These are phyloP conservation scores for Diorhabda elongata DNA, from an alignment of 1,140 invertebrate genomes.

Conservation along the genomic window DNA sequence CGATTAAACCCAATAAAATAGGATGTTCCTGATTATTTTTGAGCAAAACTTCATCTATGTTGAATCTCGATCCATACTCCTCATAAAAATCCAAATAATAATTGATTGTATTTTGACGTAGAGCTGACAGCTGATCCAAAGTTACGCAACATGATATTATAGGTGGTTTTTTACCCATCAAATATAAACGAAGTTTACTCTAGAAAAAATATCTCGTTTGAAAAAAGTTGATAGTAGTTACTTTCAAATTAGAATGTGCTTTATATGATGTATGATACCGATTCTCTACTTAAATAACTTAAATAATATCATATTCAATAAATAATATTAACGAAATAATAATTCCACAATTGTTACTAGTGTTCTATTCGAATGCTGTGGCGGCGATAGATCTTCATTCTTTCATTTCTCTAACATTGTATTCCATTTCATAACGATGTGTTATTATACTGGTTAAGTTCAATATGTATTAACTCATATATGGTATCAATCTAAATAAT, in stretches of 20 bases:
- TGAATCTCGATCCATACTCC: conserved; percentile 37
- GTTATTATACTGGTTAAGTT: too few species aligned
- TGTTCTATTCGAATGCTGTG: too few species aligned
- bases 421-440: too few species aligned
- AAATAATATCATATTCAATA: not conserved
- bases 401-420: too few species aligned
- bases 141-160: conserved; percentile 40
- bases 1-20: conserved; percentile 32
- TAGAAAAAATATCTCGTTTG: conserved; percentile 21
- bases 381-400: too few species aligned
- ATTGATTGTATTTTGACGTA: conserved; percentile 33
- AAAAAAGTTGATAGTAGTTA: too few species aligned
- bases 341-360: too few species aligned
- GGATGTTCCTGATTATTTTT: conserved; percentile 24
- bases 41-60: conserved; percentile 26
- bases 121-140: conserved; percentile 30
- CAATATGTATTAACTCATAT: too few species aligned
- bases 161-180: conserved; percentile 34
- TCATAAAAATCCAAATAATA: conserved; percentile 40
- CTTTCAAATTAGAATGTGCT: not conserved
- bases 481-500: too few species aligned
- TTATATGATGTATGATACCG: conserved; percentile 5
- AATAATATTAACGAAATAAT: too few species aligned
- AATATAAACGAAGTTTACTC: conserved; percentile 37
- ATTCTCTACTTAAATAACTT: not conserved